phyloP scores from a whole-genome alignment of 2,888 invertebrate species.

The Idaea biselata region DNA sequence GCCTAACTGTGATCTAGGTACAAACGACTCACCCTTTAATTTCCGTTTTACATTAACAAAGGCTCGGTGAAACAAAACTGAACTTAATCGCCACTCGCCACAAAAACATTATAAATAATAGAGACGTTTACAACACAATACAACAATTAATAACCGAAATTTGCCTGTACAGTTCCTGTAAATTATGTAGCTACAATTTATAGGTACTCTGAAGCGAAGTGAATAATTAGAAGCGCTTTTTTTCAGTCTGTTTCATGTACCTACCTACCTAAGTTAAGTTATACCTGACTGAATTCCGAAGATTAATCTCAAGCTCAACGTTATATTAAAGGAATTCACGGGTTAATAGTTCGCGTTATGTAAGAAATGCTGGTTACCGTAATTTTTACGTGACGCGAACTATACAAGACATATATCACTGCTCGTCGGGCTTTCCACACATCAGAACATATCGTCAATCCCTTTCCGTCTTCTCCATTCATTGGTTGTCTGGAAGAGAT shows the following conservation, averaged over 20 bases:
- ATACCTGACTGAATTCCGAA: neutral
- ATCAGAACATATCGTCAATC: no score
- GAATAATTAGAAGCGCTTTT: no score
- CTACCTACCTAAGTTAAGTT: no score
- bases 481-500: no score
- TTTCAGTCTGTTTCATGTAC: no score
- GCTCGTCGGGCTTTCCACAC: no score
- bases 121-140: neutral
- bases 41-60: neutral
- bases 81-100: neutral
- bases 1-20: neutral
- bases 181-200: neutral
- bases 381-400: no score
- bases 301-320: constrained; percentile 5
- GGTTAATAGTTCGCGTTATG: no score
- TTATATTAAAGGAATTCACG: no score
- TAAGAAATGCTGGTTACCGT: no score
- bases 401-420: no score
- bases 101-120: neutral
- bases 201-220: neutral
- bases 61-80: neutral
- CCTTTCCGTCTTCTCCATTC: no score
- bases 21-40: neutral
- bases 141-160: neutral
- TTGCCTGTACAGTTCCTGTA: neutral